Conservation (phyloP, 2,113 vertebrate species). For the Peromyscus polionotus region DNA sequence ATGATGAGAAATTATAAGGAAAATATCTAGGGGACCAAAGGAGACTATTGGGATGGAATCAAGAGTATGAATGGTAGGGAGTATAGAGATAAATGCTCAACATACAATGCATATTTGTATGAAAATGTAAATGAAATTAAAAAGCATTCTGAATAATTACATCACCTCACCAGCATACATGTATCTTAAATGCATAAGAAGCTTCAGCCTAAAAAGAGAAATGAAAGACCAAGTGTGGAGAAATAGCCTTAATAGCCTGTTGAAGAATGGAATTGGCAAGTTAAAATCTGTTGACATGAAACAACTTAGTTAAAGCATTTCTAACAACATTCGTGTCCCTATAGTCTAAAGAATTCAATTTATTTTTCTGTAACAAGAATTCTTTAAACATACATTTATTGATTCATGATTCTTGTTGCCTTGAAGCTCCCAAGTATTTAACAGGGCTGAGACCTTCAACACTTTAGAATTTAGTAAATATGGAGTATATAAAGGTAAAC, state of each 20-base stretch:
- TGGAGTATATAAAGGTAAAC: neutral
- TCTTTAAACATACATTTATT: neutral
- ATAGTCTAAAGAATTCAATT: neutral
- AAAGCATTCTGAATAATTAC: neutral
- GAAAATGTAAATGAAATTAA: neutral
- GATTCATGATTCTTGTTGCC: neutral
- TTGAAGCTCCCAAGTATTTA: neutral
- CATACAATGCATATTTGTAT: neutral
- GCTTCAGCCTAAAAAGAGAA: neutral
- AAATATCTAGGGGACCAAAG: neutral
- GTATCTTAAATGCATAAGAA: neutral
- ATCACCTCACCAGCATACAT: neutral
- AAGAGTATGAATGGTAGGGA: neutral
- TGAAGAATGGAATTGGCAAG: neutral
- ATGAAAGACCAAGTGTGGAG: neutral
- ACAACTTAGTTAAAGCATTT: neutral
- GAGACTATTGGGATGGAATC: neutral
- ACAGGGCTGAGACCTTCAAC: neutral
- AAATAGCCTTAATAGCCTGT: neutral
- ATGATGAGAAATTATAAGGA: neutral
- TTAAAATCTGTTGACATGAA: neutral
- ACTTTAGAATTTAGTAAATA: neutral
- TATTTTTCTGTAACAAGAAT: constrained; percentile 36
- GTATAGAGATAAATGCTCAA: neutral
- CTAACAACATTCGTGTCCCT: neutral